A percentile compares a stretch with the other conserved stretches of the same genome.
Evolutionary conservation across 2,113 vertebrate genomes (phyloP).

Genomic region (Coptodon rendalli): DNA sequence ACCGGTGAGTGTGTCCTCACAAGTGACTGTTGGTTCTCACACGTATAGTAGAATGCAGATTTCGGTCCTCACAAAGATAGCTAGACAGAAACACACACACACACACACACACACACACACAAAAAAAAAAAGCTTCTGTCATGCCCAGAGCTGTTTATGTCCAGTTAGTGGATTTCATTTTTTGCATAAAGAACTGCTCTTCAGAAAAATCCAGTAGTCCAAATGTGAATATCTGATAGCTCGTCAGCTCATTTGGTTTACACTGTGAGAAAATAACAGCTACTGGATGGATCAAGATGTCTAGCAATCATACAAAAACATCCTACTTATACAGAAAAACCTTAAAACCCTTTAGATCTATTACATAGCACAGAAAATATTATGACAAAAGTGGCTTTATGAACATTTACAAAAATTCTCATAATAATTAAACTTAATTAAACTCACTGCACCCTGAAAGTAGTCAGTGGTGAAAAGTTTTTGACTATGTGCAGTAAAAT

Average conservation of each 20-base stretch:
- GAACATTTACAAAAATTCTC: neutral
- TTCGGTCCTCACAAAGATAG: no score
- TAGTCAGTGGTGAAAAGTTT: rapidly evolving
- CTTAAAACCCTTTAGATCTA: neutral
- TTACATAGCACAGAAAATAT: neutral
- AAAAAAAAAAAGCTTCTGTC: neutral
- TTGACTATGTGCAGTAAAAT: neutral
- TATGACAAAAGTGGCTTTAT: neutral
- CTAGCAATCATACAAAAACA: neutral
- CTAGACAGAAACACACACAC: neutral
- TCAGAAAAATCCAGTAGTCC: neutral
- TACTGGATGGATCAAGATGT: neutral
- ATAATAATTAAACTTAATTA: neutral
- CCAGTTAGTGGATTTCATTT: neutral
- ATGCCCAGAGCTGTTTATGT: neutral
- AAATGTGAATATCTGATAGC: neutral
- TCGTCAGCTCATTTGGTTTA: neutral
- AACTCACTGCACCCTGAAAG: rapidly evolving
- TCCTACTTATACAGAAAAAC: neutral
- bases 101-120: neutral
- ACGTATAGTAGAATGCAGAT: no score
- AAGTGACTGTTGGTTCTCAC: no score
- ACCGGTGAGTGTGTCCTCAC: no score
- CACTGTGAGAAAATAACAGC: neutral
- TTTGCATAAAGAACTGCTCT: neutral